These are phyloP conservation scores for Gopherus flavomarginatus DNA, from an alignment of 2,113 vertebrate species.

Conservation along the genomic window DNA sequence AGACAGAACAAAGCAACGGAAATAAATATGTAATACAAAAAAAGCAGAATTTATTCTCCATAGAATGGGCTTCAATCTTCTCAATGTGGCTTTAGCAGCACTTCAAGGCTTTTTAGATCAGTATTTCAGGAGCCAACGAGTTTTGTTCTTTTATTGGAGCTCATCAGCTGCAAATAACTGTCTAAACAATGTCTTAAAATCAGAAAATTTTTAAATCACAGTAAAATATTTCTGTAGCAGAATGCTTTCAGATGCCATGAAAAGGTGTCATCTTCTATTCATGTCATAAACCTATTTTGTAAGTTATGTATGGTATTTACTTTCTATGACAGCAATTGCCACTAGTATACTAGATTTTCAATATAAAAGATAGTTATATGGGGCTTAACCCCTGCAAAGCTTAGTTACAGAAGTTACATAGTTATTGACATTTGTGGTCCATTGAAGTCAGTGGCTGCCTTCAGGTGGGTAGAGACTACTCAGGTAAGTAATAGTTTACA, in stretches of 20 bases:
- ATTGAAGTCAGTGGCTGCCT: not conserved
- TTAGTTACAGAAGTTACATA: not conserved
- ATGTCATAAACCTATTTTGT: not conserved
- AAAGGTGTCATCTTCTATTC: not conserved
- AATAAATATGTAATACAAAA: not conserved
- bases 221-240: not conserved
- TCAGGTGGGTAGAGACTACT: not conserved
- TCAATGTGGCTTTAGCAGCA: not conserved
- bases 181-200: not conserved
- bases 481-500: not conserved
- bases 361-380: not conserved
- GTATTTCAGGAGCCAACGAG: rapidly evolving
- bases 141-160: not conserved
- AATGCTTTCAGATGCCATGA: not conserved
- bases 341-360: not conserved
- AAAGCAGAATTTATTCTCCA: not conserved
- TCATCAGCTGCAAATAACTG: not conserved
- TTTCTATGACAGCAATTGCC: not conserved
- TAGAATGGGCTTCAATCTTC: not conserved
- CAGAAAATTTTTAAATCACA: not conserved
- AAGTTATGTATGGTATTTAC: not conserved
- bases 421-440: not conserved
- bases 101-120: not conserved
- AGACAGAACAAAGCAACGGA: not conserved
- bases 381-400: not conserved